phyloP scores from a whole-genome alignment of 2,113 vertebrate species.

The Nycticryphes semicollaris region DNA sequence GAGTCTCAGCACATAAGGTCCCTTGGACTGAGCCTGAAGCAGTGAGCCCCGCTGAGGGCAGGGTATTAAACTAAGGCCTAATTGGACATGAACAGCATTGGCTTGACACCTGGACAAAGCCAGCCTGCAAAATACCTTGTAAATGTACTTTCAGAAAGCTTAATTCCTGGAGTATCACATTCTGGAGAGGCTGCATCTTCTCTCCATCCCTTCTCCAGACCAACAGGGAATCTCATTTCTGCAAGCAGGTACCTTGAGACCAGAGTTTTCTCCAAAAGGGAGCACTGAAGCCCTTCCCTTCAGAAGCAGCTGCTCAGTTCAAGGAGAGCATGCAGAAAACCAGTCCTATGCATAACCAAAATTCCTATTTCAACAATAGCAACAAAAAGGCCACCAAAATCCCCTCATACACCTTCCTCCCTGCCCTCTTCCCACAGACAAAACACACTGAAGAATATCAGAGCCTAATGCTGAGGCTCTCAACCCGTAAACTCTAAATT shows the following conservation, averaged over 20 bases:
- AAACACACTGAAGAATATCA: background rate
- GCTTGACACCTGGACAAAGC: background rate
- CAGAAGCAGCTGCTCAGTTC: background rate
- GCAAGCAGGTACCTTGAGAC: background rate
- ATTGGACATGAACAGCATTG: background rate
- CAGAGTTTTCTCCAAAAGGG: background rate
- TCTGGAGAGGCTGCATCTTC: background rate
- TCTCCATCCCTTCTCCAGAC: background rate
- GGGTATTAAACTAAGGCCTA: background rate
- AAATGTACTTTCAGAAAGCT: background rate
- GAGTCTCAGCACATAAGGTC: fast-evolving
- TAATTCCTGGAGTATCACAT: fast-evolving
- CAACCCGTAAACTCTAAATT: background rate
- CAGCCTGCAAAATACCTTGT: background rate
- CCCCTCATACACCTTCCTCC: background rate
- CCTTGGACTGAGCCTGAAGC: background rate
- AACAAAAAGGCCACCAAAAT: background rate
- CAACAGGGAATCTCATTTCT: background rate
- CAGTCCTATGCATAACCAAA: background rate
- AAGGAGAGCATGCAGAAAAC: background rate
- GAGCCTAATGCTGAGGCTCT: background rate
- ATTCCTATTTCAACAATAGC: background rate
- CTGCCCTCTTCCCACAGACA: background rate
- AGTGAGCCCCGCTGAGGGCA: background rate
- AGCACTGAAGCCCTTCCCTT: background rate